phyloP scores from a whole-genome alignment of 2,797 vertebrate species.

The Acridotheres tristis region DNA sequence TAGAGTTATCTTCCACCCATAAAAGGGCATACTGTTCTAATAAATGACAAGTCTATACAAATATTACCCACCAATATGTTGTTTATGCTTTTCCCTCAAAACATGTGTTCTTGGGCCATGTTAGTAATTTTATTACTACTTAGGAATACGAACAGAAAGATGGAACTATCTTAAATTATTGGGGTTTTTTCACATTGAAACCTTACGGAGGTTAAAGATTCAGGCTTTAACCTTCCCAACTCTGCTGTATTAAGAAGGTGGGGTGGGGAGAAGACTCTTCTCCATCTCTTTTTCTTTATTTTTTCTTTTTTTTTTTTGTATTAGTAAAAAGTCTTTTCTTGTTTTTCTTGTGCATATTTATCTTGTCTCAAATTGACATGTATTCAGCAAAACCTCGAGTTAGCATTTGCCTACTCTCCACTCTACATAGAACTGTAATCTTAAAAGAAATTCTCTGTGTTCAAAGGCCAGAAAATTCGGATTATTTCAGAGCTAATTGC shows the following conservation, averaged over 20 bases:
- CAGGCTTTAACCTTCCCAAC: not conserved
- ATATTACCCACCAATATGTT: not conserved
- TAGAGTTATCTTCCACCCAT: not conserved
- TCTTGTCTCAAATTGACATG: not conserved
- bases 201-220: not conserved
- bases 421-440: not conserved
- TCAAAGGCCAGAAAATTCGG: not conserved
- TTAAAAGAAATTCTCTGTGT: not conserved
- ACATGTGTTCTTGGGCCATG: not conserved
- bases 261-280: not conserved
- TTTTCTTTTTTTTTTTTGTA: fast-evolving
- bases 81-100: not conserved
- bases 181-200: not conserved
- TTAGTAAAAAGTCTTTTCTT: not conserved
- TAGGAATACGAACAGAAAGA: not conserved
- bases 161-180: not conserved
- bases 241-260: not conserved
- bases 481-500: not conserved
- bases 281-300: not conserved
- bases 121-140: not conserved
- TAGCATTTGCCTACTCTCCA: not conserved
- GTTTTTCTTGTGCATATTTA: not conserved
- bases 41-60: not conserved
- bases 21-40: not conserved
- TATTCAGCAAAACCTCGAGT: not conserved